Evolutionary conservation across 1,140 invertebrate genomes (phyloP), one percentile per base, ranked within the genome.

Genomic region (Drosophila punjabiensis): DNA sequence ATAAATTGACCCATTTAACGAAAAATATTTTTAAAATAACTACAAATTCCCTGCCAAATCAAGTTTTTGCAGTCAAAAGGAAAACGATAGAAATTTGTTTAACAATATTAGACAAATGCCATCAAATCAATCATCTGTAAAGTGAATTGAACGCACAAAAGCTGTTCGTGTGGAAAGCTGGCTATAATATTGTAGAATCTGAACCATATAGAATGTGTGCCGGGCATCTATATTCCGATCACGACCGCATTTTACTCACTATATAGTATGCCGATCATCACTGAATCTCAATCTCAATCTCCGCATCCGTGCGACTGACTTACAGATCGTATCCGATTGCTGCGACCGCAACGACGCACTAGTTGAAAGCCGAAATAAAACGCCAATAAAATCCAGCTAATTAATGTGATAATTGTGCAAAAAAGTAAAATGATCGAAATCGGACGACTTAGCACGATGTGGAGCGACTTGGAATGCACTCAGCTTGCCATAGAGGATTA

Each of bases 381-480:
- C 50, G 65, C 45, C 68, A 53, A 53, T 74, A 61, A 74, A 74
- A 62, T 24, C 35, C 11, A 61, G 48, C 63, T 52, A 79, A 85
- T 90, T 74, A 76, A 85, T 85, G 81, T 85, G 77, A 89, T 73
- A 81, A 81, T 64, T 69, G 76, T 79, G 61, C 55, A 68, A 66
- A 77, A 77, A 60, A 24, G 18, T 55, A 47, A 71, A 56, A 61
- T 48, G 53, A 47, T 60, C 28, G 48, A 52, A 69, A 56, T 60
- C 67, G 63, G 45, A 33, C 60, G 20, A 24, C n/a, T 53, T 7
- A 56, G 33, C 65, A 71, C 55, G 64, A 80, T 83, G 76, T 52
- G 43, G 39, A 63, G 58, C 33, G 55, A 35, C 39, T 32, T 52
- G 61, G 58, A 71, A 37, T 47, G 39, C 37, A 20, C 11, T 10